These are phyloP conservation scores for Zaprionus lachaisei DNA, from an alignment of 1,140 invertebrate species.

Conservation along the genomic window DNA sequence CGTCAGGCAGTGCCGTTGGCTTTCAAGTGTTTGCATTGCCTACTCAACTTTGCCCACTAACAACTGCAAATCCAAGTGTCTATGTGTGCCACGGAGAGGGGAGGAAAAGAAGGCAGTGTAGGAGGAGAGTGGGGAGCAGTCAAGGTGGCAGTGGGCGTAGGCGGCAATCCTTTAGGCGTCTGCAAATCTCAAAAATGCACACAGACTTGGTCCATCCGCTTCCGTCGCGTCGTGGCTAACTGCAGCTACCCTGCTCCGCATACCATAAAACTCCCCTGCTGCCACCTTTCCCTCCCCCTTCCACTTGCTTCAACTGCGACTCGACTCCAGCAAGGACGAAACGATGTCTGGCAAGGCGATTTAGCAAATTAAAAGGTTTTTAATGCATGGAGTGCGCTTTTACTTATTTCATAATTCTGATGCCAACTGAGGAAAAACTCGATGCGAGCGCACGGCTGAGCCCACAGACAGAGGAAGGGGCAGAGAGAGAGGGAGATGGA, in stretches of 20 bases:
- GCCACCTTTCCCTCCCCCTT: not conserved
- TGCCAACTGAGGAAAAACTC: slow-evolving; percentile 42
- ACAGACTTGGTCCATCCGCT: slow-evolving; percentile 70
- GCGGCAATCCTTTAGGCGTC: slow-evolving; percentile 67
- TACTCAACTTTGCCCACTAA: slow-evolving; percentile 63
- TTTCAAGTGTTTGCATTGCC: slow-evolving; percentile 72
- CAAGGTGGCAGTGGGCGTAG: slow-evolving; percentile 36
- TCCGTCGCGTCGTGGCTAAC: slow-evolving; percentile 54
- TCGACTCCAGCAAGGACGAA: slow-evolving; percentile 19
- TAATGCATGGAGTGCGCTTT: slow-evolving; percentile 83
- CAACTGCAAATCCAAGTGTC: slow-evolving; percentile 61
- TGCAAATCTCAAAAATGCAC: slow-evolving; percentile 78
- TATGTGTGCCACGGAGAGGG: slow-evolving; percentile 23
- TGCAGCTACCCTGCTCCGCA: slow-evolving; percentile 16
- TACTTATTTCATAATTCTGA: slow-evolving; percentile 82
- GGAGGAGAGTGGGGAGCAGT: not conserved
- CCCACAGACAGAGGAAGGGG: slow-evolving; percentile 24
- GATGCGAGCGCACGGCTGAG: slow-evolving; percentile 16
- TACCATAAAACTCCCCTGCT: no score
- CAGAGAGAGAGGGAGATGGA: not conserved
- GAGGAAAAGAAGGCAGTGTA: not conserved
- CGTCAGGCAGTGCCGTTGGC: slow-evolving; percentile 46
- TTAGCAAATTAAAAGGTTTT: slow-evolving; percentile 84
- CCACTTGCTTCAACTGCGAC: not conserved
- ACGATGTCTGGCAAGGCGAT: slow-evolving; percentile 83